These are phyloP conservation scores for Eupithecia exiguata DNA, from an alignment of 2,888 invertebrate genomes.

Conservation along the genomic window DNA sequence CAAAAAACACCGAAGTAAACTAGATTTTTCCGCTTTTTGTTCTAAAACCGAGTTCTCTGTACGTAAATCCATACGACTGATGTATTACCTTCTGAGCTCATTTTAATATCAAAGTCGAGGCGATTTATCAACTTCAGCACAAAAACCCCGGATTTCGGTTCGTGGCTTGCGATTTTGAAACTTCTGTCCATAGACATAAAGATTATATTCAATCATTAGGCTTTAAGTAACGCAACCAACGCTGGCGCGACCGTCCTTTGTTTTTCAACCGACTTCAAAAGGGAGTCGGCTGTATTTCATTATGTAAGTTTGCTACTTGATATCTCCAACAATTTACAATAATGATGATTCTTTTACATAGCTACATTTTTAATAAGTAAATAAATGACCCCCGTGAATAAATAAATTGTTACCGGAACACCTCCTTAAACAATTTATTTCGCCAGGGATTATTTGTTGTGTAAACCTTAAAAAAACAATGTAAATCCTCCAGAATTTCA, in stretches of 20 bases:
- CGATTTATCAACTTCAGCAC: constrained; percentile 6
- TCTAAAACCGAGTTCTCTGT: neutral
- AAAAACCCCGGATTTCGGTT: neutral
- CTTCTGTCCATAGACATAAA: neutral
- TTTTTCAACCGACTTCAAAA: neutral
- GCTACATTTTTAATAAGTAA: no score
- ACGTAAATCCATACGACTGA: neutral
- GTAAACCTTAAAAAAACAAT: neutral
- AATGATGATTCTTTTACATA: no score
- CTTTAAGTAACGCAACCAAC: neutral
- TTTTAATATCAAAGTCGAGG: neutral
- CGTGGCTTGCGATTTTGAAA: neutral
- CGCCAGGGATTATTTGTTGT: neutral
- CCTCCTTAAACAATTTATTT: neutral
- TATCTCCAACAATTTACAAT: no score
- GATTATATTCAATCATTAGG: neutral
- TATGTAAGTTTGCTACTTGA: no score
- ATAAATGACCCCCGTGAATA: no score
- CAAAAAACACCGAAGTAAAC: neutral
- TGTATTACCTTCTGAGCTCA: constrained; percentile 11
- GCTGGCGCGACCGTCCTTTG: neutral
- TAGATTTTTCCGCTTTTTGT: neutral
- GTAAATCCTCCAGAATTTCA: no score
- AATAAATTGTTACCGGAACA: no score
- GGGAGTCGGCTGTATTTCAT: neutral